A percentile compares a stretch with the other conserved stretches of the same genome.
Conservation (phyloP, 2,888 invertebrate genomes). For the Nephrotoma appendiculata region DNA sequence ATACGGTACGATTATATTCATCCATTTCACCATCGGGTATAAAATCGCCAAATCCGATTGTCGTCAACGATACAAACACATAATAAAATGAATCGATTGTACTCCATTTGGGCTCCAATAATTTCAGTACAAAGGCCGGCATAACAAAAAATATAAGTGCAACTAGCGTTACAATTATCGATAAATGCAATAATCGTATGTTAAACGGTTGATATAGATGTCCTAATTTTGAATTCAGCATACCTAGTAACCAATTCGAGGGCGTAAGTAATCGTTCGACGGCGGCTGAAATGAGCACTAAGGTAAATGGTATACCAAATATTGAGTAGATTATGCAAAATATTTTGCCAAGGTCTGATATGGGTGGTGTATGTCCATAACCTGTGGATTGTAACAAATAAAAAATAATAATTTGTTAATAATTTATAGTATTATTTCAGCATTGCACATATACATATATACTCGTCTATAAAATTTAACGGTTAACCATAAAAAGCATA, state of each 20-base stretch:
- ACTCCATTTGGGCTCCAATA: slow-evolving; percentile 68
- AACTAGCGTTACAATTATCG: slow-evolving; percentile 44
- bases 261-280: slow-evolving; percentile 69
- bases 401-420: slow-evolving; percentile 5
- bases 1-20: slow-evolving; percentile 61
- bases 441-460: not conserved
- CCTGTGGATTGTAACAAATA: slow-evolving; percentile 36
- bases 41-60: slow-evolving; percentile 80
- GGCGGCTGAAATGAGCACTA: slow-evolving; percentile 66
- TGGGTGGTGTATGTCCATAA: slow-evolving; percentile 78
- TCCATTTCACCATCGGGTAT: slow-evolving; percentile 61
- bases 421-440: not conserved
- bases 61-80: slow-evolving; percentile 81
- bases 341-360: slow-evolving; percentile 71
- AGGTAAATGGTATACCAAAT: slow-evolving; percentile 72
- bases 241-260: slow-evolving; percentile 51
- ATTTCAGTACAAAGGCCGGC: slow-evolving; percentile 60
- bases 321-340: slow-evolving; percentile 79
- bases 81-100: slow-evolving; percentile 80
- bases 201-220: slow-evolving; percentile 59
- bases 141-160: slow-evolving; percentile 51
- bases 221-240: slow-evolving; percentile 52
- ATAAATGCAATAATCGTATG: slow-evolving; percentile 60
- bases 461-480: not conserved
- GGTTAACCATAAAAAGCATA: not conserved